Conservation (phyloP, 1,140 invertebrate genomes). For the Drosophila quadrilineata region DNA sequence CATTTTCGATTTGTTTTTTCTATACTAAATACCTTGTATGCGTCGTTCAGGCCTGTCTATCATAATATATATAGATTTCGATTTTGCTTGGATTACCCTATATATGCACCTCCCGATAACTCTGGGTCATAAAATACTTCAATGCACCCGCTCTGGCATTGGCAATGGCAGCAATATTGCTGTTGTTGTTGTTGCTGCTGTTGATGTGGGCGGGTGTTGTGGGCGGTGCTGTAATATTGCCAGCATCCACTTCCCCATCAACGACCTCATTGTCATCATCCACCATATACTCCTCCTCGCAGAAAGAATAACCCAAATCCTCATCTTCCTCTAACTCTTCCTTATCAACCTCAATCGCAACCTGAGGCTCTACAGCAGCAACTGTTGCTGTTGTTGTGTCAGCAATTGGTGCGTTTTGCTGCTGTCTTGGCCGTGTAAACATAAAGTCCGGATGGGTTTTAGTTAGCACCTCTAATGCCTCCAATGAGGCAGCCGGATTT, state of each 20-base stretch:
- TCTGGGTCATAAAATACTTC: slow-evolving; percentile 61
- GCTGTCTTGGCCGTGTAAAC: slow-evolving; percentile 38
- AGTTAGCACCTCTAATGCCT: slow-evolving; percentile 67
- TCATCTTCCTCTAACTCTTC: slow-evolving; percentile 63
- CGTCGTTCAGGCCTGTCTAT: slow-evolving; percentile 50
- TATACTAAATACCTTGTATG: slow-evolving; percentile 65
- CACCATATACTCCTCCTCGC: slow-evolving; percentile 59
- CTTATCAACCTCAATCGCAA: slow-evolving; percentile 50
- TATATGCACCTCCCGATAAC: slow-evolving; percentile 66
- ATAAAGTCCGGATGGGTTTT: slow-evolving; percentile 66
- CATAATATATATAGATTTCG: too few species aligned
- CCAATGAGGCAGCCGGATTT: slow-evolving; percentile 70
- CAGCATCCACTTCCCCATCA: slow-evolving; percentile 7
- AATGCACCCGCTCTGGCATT: slow-evolving; percentile 48
- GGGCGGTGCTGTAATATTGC: slow-evolving; percentile 44
- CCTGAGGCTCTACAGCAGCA: slow-evolving; percentile 14
- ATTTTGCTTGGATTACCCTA: slow-evolving; percentile 22
- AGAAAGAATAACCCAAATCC: slow-evolving; percentile 71
- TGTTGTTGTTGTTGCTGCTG: slow-evolving; percentile 6
- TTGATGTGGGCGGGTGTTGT: slow-evolving; percentile 44
- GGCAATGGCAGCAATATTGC: slow-evolving; percentile 33
- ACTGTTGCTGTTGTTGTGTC: slow-evolving; percentile 11
- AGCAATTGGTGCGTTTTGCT: slow-evolving; percentile 23
- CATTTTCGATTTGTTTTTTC: background rate
- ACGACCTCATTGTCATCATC: slow-evolving; percentile 12